phyloP scores from a whole-genome alignment of 2,113 vertebrate species.

The Xyrauchen texanus region DNA sequence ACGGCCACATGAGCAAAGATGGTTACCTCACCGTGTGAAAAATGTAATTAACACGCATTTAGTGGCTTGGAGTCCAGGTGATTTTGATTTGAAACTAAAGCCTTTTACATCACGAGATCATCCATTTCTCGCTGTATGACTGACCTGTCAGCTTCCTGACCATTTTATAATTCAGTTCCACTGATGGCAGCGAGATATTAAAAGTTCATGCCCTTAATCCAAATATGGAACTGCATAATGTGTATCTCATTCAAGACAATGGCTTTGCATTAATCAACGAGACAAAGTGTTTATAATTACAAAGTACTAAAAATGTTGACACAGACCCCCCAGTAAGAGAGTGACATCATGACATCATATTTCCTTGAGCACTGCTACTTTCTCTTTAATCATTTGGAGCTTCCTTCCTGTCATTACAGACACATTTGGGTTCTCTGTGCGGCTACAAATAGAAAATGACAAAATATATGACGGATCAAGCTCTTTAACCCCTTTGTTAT shows the following conservation, averaged over 20 bases:
- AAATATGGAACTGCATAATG: background rate
- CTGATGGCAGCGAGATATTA: background rate
- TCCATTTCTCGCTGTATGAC: background rate
- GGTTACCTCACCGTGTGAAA: background rate
- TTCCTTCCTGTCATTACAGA: too few relatives aligned
- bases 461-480: background rate
- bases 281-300: background rate
- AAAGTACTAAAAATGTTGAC: background rate
- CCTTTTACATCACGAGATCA: conserved; percentile 31
- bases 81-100: background rate
- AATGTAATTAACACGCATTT: background rate
- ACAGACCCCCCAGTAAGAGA: background rate
- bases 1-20: background rate
- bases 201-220: background rate
- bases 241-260: conserved; percentile 1
- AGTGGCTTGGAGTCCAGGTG: background rate
- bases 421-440: too few relatives aligned
- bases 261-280: background rate
- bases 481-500: background rate
- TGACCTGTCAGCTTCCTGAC: background rate
- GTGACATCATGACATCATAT: background rate
- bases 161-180: background rate
- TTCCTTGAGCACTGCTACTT: background rate
- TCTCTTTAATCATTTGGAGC: too few relatives aligned
- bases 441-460: background rate